Base-by-base conservation (phyloP, 2,113 vertebrate genomes). In the Ellobius talpinus region DNA sequence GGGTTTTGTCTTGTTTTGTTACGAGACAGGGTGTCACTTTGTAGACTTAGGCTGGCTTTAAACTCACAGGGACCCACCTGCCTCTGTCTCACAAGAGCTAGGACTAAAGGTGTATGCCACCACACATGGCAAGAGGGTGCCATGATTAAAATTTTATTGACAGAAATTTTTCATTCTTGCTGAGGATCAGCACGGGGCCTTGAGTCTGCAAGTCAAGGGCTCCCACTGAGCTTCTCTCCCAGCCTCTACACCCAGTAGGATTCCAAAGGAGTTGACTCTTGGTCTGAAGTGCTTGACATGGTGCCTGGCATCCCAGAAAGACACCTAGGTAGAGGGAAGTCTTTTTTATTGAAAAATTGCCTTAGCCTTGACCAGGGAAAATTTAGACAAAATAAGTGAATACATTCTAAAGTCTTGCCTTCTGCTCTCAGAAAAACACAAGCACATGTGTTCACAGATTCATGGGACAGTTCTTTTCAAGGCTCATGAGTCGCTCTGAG, bases 291-390 rank as follows among this genome's bases (percentile, higher is more conserved):
- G 36, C 23, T 55, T 31, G 6, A 19, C 50, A n/a, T 19, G 1
- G 7, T 23, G 21, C 4, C 61, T 85, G 42, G 31, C 79, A 63
- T 77, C 47, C 9, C 92, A 77, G 63, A 93, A 88, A 77, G 77
- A 90, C 29, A n/a, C 7, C 81, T 79, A 47, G 45, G 72, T 24
- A 1, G 31, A 36, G 24, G 61, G 58, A 47, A 77, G 19, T 95
- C 39, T 65, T 97, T 93, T 88, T 95, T 17, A 91, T 78, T 97
- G 87, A 63, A 66, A 89, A 16, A 73, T n/a, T 78, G 93, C 31
- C 81, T 86, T 78, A 93, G 31, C 66, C 70, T 92, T 87, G 52
- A 86, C 33, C 39, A 79, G 70, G 52, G 45, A 95, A 81, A 86
- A 76, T 91, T 74, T 90, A 65, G 79, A 47, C 81, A 92, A 96